Percentiles rank a stretch among this genome's conserved stretches.
phyloP scores from a whole-genome alignment of 2,797 vertebrate genomes.

The Glossophaga mutica region DNA sequence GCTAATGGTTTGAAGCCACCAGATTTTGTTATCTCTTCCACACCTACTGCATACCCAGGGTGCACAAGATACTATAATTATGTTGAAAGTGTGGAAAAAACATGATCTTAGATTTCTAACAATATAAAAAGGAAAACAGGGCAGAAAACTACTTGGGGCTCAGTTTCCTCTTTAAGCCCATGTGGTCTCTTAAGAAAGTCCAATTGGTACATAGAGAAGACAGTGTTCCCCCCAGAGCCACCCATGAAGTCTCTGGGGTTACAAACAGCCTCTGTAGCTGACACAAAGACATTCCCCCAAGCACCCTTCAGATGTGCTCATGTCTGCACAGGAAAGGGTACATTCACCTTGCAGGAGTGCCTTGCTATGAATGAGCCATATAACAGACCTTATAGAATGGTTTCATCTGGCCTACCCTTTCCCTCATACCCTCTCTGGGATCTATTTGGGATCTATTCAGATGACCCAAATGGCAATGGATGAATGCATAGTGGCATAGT shows the following conservation, averaged over 20 bases:
- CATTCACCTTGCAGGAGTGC: not conserved
- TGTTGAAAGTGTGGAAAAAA: not conserved
- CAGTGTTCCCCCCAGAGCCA: not conserved
- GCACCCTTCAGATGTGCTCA: not conserved
- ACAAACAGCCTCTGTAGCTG: not conserved
- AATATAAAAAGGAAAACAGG: conserved; percentile 23
- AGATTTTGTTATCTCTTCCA: not conserved
- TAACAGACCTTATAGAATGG: not conserved
- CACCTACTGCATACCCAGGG: not conserved
- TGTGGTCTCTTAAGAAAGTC: not conserved
- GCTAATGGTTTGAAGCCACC: not conserved
- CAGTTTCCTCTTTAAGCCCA: conserved; percentile 11
- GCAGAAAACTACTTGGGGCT: not conserved
- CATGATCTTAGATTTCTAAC: conserved; percentile 43
- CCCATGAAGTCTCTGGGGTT: not conserved
- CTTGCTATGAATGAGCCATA: not conserved
- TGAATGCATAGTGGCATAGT: not conserved
- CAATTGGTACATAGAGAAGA: not conserved
- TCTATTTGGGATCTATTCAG: not conserved
- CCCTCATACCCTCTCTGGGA: not conserved
- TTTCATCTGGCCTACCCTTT: not conserved
- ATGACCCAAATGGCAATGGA: not conserved
- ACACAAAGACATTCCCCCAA: not conserved
- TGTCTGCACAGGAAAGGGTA: not conserved
- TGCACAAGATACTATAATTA: not conserved